Conservation (phyloP, 2,113 vertebrate species). For the Saccopteryx bilineata region DNA sequence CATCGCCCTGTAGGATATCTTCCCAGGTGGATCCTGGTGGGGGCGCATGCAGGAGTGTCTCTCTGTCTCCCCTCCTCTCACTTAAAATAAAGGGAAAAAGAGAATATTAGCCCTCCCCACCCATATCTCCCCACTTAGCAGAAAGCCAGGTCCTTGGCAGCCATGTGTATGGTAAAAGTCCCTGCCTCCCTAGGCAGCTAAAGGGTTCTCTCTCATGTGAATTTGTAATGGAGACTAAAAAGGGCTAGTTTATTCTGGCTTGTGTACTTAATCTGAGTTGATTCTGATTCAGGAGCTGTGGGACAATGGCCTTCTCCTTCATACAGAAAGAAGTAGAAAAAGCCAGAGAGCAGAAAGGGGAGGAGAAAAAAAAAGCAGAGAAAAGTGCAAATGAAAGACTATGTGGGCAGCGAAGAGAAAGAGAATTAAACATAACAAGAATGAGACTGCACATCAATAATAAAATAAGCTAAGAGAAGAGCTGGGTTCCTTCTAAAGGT, state of each 20-base stretch:
- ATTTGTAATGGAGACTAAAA: background rate
- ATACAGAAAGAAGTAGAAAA: background rate
- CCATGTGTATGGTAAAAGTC: background rate
- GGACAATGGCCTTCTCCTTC: background rate
- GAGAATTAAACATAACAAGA: background rate
- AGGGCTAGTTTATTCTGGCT: background rate
- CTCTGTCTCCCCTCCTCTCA: too few relatives aligned
- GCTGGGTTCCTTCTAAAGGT: background rate
- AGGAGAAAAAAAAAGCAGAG: background rate
- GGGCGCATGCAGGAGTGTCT: too few relatives aligned
- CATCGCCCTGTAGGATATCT: too few relatives aligned
- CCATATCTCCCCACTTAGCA: background rate
- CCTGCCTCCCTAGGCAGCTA: background rate
- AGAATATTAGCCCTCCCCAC: background rate
- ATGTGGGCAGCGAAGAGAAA: background rate
- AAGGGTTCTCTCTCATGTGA: background rate
- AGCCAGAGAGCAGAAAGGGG: background rate
- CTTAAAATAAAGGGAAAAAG: too few relatives aligned
- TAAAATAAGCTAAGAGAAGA: background rate
- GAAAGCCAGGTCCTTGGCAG: background rate
- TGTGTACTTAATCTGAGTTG: background rate
- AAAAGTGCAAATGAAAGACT: background rate
- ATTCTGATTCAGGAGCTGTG: background rate
- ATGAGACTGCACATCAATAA: background rate
- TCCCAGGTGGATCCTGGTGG: too few relatives aligned